Conservation (phyloP, 1,140 invertebrate species). For the Planococcus citri region DNA sequence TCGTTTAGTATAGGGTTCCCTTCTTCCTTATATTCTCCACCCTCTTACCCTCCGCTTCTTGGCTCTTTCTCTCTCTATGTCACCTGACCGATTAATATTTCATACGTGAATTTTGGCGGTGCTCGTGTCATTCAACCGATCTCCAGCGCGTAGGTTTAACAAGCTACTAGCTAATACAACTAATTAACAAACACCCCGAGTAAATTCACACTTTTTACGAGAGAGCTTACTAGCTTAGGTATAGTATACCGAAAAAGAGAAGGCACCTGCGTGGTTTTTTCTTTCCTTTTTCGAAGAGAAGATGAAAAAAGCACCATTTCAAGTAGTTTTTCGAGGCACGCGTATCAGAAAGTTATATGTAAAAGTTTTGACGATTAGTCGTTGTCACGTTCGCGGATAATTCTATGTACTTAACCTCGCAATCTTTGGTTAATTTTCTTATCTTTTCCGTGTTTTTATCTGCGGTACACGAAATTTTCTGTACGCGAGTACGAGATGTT, state of each 20-base stretch:
- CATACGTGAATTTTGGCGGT: background rate
- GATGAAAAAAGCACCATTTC: no score
- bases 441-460: slow-evolving; percentile 11
- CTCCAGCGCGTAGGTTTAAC: no score
- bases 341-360: background rate
- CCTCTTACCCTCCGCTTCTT: no score
- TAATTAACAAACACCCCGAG: slow-evolving; percentile 9
- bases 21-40: no score
- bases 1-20: no score
- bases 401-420: background rate
- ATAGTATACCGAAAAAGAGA: no score
- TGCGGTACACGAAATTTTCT: background rate
- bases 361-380: slow-evolving; percentile 15
- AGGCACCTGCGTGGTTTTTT: no score
- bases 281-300: no score
- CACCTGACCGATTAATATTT: background rate
- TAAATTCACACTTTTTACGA: background rate
- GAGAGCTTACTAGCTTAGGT: background rate
- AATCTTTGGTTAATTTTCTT: slow-evolving; percentile 12
- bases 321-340: no score
- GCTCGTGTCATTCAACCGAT: background rate
- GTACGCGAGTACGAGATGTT: no score
- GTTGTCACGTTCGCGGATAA: slow-evolving; percentile 16
- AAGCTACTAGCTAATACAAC: no score
- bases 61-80: no score